Percentiles rank a stretch among this genome's conserved stretches.
These are phyloP conservation scores for Girardinichthys multiradiatus DNA, from an alignment of 2,113 vertebrate species.

Conservation along the genomic window DNA sequence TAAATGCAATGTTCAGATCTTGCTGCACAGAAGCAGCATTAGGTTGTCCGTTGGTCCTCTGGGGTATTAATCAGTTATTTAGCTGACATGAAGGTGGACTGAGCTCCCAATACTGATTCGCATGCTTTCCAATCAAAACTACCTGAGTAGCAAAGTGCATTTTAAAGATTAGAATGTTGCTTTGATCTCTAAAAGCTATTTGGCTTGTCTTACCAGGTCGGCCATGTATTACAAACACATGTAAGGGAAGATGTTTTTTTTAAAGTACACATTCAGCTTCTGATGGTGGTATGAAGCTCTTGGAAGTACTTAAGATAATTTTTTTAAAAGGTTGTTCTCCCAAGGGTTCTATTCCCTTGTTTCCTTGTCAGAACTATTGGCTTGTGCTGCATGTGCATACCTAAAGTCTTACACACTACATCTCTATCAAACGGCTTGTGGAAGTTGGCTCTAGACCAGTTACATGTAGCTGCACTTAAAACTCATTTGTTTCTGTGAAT, in stretches of 20 bases:
- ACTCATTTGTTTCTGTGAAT: constrained; percentile 38
- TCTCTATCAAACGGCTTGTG: constrained; percentile 34
- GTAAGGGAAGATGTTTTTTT: constrained; percentile 1
- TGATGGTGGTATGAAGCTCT: background rate
- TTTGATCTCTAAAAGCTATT: constrained; percentile 59
- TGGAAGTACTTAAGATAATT: background rate
- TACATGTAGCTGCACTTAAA: constrained; percentile 37
- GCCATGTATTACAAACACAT: constrained; percentile 15
- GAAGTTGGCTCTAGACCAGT: constrained; percentile 40
- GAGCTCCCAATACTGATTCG: constrained; percentile 37
- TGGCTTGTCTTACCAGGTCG: constrained; percentile 29
- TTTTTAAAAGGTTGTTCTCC: constrained; percentile 6
- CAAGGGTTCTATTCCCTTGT: background rate
- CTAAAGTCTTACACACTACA: constrained; percentile 2
- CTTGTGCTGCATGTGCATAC: background rate
- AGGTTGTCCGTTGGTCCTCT: constrained; percentile 39
- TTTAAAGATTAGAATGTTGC: constrained; percentile 61
- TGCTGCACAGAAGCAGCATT: constrained; percentile 30
- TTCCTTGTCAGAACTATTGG: background rate
- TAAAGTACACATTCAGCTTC: background rate
- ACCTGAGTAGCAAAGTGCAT: constrained; percentile 47
- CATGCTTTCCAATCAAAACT: constrained; percentile 67
- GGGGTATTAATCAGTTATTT: constrained; percentile 75
- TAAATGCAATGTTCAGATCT: constrained; percentile 24
- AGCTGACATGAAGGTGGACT: constrained; percentile 51